Base-by-base conservation (phyloP, 2,113 vertebrate genomes). In the Gracilinanus agilis region DNA sequence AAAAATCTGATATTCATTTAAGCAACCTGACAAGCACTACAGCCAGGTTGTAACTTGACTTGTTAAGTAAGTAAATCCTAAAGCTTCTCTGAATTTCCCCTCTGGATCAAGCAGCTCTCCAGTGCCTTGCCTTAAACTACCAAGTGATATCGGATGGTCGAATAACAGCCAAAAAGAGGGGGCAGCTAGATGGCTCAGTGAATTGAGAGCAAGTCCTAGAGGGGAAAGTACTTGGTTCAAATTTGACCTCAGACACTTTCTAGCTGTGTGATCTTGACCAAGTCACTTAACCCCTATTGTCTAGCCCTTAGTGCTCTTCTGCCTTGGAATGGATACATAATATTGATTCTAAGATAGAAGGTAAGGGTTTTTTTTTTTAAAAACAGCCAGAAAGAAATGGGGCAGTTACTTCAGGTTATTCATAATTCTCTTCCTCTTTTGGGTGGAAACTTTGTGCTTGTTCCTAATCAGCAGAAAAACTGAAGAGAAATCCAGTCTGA, bases 351-450 rank as follows among this genome's bases (percentile, higher is more conserved):
- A n/a, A 11, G 19, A n/a, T 25, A 16, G 29, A 83, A 90, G 54
- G 55, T 90, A 49, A 49, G 49, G 49, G 49, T 49, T 49, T 49
- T 49, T 2, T 49, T 49, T 49, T 49, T 49, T 49, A 49, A 83
- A 83, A 83, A 83, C 23, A 83, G 16, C 6, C 67, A 23, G 34
- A 83, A 83, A 83, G n/a, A 83, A 83, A 83, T 40, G 19, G 67
- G 27, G 53, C 19, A 54, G 4, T 94, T 40, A n/a, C 67, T 55
- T 94, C 11, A 96, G 92, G 11, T 24, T 83, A 94, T 95, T 67
- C 49, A 56, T 61, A 90, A 94, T 90, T 90, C 27, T 92, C 92
- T 96, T 95, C 44, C 40, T 24, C 23, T n/a, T 93, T 91, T 44
- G 44, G 58, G 24, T 90, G 34, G 92, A 92, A 95, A 83, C 92